Conservation (phyloP, 2,113 vertebrate genomes). For the Prionailurus bengalensis region DNA sequence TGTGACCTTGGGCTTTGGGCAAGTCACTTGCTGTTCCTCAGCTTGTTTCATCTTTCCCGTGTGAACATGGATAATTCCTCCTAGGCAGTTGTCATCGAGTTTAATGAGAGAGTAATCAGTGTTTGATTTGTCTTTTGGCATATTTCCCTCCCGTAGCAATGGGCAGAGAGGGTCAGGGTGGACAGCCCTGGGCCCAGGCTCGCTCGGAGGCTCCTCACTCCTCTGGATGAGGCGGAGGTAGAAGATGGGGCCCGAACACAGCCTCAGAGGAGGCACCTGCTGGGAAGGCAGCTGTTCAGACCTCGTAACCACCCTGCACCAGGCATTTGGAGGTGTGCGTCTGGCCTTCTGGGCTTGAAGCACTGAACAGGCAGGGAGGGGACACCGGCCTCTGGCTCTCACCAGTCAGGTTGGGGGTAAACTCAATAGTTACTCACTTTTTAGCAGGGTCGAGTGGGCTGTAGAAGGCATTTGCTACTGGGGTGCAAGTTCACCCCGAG, state of each 20-base stretch:
- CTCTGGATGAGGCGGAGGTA: not conserved
- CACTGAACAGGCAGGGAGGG: not conserved
- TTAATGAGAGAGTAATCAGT: not conserved
- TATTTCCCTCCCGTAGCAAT: not conserved
- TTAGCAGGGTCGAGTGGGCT: constrained; percentile 81
- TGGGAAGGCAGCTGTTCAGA: not conserved
- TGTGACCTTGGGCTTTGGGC: not conserved
- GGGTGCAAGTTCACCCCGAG: constrained; percentile 80
- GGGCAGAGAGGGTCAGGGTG: not conserved
- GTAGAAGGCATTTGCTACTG: constrained; percentile 80
- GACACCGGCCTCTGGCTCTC: not conserved
- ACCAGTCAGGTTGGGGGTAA: not conserved
- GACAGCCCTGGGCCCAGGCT: not conserved
- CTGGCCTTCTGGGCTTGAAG: not conserved
- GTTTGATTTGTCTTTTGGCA: not conserved
- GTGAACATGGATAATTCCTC: not conserved
- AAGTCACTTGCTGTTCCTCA: not conserved
- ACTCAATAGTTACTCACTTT: constrained; percentile 71
- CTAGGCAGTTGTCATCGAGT: not conserved
- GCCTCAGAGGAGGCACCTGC: not conserved
- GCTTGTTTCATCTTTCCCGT: not conserved
- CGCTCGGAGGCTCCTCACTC: not conserved
- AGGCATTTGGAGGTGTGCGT: not conserved
- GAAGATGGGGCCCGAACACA: not conserved
- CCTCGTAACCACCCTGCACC: not conserved